These are phyloP conservation scores for Oreocharis arfaki DNA, from an alignment of 2,113 vertebrate genomes.

Conservation along the genomic window DNA sequence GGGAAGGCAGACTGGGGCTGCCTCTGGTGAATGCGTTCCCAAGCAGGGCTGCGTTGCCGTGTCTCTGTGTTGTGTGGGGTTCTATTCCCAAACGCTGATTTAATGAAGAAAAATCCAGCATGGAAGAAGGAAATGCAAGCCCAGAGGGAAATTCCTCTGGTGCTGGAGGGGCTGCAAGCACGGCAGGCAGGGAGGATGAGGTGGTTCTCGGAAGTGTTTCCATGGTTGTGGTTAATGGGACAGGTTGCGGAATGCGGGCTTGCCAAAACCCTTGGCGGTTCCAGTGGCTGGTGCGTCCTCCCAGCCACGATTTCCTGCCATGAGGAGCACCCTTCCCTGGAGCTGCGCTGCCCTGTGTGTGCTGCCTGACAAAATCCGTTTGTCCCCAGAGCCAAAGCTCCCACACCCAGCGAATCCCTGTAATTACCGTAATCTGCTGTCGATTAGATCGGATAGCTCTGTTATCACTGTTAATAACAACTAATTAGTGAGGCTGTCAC, in stretches of 20 bases:
- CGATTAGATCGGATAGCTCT: slow-evolving; percentile 36
- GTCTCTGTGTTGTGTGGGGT: background rate
- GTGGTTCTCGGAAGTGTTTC: background rate
- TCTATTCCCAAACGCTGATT: background rate
- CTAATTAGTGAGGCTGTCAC: slow-evolving; percentile 47
- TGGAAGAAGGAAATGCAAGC: background rate
- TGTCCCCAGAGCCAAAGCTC: background rate
- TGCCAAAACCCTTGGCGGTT: background rate
- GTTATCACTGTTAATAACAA: slow-evolving; percentile 44
- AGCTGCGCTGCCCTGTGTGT: accelerated
- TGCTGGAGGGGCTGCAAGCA: background rate
- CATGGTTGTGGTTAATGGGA: background rate
- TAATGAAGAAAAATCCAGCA: background rate
- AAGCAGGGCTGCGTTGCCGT: background rate
- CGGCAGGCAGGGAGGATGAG: accelerated
- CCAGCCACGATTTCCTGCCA: background rate
- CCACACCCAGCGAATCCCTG: background rate
- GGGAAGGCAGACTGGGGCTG: background rate
- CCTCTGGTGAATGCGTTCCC: accelerated
- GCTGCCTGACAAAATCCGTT: background rate
- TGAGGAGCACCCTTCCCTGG: background rate
- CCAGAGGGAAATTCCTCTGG: background rate
- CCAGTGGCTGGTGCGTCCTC: background rate
- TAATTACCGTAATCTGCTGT: slow-evolving; percentile 26
- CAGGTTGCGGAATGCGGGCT: background rate